Base-by-base conservation (phyloP, 2,797 vertebrate species). In the Smutsia gigantea region DNA sequence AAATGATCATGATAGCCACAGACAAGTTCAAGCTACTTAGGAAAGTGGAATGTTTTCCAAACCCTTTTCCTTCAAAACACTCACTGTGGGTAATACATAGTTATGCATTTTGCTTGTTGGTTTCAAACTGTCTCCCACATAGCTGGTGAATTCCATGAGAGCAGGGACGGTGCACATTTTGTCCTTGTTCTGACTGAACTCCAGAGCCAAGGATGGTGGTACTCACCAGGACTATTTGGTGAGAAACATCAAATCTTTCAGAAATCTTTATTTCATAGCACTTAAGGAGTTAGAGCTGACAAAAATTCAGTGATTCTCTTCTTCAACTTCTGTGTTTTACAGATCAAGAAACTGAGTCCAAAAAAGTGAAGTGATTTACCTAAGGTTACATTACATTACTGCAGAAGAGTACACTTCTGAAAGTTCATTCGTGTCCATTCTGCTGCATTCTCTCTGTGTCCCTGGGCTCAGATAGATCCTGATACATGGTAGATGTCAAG, bases 351-450 rank as follows among this genome's bases (percentile, higher is more conserved):
- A 69, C 2, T 79, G 46, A 69, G 23, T 53, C 34, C 4, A 14
- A 15, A 69, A 63, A 29, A 71, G 7, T 21, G 11, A 84, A 57
- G 34, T 42, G 10, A 18, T 4, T n/a, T 15, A 34, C 8, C 37
- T 31, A n/a, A 72, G 55, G 1, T 88, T 7, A 19, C 1, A 23
- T 19, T 25, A 39, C 10, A 0, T 29, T 31, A 7, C 15, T 11
- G 29, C 11, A 2, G 10, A 59, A 12, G 8, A 15, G 0, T 0
- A 6, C 27, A 49, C n/a, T 31, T 39, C 31, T 37, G 7, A 10
- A 2, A 49, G 51, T 2, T n/a, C 21, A 39, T 66, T 68, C 39
- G 0, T 39, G 21, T 21, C 4, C 4, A 7, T 84, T 64, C 46
- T 46, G 1, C 29, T 87, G 17, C 37, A 15, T 64, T 64, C 17